phyloP scores from a whole-genome alignment of 1,140 invertebrate species.

The Ceratosolen fusciceps region DNA sequence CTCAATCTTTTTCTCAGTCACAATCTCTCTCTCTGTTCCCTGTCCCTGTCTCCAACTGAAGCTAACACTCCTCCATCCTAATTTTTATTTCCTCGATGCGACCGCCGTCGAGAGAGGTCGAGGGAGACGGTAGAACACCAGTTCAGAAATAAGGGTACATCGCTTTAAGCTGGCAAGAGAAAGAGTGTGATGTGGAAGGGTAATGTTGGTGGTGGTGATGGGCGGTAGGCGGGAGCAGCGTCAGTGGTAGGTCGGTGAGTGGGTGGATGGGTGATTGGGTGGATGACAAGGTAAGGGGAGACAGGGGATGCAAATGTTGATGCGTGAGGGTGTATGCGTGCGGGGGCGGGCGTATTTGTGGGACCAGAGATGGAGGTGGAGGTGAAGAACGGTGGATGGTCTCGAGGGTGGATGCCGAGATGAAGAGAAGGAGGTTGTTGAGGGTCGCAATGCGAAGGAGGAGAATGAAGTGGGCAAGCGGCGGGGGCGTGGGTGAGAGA shows the following conservation, averaged over 20 bases:
- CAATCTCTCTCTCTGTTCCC: neutral
- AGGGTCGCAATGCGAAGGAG: conserved; percentile 26
- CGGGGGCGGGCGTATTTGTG: neutral
- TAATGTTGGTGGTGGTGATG: neutral
- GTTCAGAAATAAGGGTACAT: conserved; percentile 54
- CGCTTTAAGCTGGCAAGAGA: conserved; percentile 64
- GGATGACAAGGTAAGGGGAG: no score
- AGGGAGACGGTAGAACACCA: neutral
- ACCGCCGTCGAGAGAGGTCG: neutral
- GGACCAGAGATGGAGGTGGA: neutral
- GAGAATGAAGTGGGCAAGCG: conserved; percentile 37
- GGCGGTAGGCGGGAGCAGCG: no score
- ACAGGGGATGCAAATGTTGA: no score
- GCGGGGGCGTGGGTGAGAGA: conserved; percentile 31
- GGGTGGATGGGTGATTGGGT: no score
- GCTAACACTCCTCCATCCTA: neutral
- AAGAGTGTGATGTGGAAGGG: conserved; percentile 30
- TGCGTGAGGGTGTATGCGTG: no score
- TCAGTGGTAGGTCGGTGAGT: no score
- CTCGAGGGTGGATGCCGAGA: conserved; percentile 55
- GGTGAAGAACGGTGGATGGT: conserved; percentile 47
- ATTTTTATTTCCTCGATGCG: conserved; percentile 19
- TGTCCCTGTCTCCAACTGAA: neutral
- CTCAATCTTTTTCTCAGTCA: neutral
- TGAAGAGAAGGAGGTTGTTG: conserved; percentile 45